Base-by-base conservation (phyloP, 1,140 invertebrate species). In the Lordiphosa clarofinis region DNA sequence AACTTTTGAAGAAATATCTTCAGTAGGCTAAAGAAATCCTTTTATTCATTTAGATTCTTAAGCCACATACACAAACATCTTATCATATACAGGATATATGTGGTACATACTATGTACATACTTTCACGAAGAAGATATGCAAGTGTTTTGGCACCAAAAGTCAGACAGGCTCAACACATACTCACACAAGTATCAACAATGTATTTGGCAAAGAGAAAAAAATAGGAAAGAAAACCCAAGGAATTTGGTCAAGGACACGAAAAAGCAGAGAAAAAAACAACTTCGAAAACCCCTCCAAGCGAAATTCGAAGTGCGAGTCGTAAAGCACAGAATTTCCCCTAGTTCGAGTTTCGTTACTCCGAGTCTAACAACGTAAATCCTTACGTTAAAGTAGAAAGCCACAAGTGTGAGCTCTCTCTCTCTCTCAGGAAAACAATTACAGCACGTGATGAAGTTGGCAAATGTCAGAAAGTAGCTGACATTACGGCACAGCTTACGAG, bases 171-270 rank as follows among this genome's bases (percentile, higher is more conserved):
- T 28, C 24, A 28, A 28, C 0, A 39, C 6, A 40, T 36, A 2
- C 12, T 12, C 12, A 15, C 39, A 19, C 6, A 37, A 49, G 15
- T 1, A 42, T 9, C 2, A 31, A 31, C n/a, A 19, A 43, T 43
- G 42, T 43, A 19, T 19, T 43, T 24, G 42, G 6, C 13, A 43
- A 19, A 19, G 6, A 47, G 24, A 58, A 36, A 15, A 19, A 48
- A 15, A 33, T 15, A 43, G 0, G 0, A 42, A 4, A 33, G 36
- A 54, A 31, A 42, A 21, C 19, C 5, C 9, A 53, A 38, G 13
- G 49, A 81, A 68, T 58, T 72, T 81, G 71, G 71, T 81, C 76
- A 81, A 81, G 75, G 75, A 68, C 75, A 68, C 36, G 15, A 37
- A 48, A 46, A 56, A 57, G 15, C 38, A 56, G 59, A 37, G 21